Evolutionary conservation across 2,797 vertebrate species (phyloP), one percentile per base, ranked within the genome.

Genomic region (Gallirallus australis): DNA sequence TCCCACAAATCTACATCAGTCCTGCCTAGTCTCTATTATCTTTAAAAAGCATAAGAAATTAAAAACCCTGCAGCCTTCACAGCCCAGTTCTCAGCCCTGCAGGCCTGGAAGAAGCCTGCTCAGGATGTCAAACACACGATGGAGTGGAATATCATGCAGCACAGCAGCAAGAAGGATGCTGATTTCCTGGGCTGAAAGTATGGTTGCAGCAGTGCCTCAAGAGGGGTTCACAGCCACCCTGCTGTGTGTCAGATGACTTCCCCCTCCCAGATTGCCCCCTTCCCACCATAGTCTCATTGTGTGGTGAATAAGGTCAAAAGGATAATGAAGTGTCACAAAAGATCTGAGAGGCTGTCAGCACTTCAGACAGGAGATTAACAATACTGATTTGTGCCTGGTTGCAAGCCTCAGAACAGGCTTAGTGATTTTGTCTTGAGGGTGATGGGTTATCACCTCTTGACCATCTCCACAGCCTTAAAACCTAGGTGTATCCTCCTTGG

Each of bases 171-270:
- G n/a, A 37, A 17, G 19, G 9, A 39, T 56, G 8, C 12, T 59
- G 20, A 19, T 20, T 13, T 27, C 27, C 35, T 12, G 27, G 25
- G 35, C 11, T 91, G 70, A 63, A 75, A 56, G 83, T 5, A 61
- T 0, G 0, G 45, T 31, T 8, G 2, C 9, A n/a, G 64, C 28
- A 82, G 45, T 2, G 31, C 17, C 56, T 82, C 27, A 11, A 2
- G 53, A 53, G 33, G 30, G 61, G 65, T 23, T 42, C 0, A 0
- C 15, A 54, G 59, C 52, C 27, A 37, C 11, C 14, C 63, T 54
- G 42, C 5, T 35, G 27, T 14, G 15, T 3, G 9, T 15, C 14
- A 8, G 68, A 54, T 28, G 9, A 11, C 61, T 78, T 48, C 4
- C 42, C 21, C 7, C 13, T 52, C 15, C 18, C 1, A 8, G 25